Base-by-base conservation (phyloP, 2,113 vertebrate genomes). In the Chrysemys picta region DNA sequence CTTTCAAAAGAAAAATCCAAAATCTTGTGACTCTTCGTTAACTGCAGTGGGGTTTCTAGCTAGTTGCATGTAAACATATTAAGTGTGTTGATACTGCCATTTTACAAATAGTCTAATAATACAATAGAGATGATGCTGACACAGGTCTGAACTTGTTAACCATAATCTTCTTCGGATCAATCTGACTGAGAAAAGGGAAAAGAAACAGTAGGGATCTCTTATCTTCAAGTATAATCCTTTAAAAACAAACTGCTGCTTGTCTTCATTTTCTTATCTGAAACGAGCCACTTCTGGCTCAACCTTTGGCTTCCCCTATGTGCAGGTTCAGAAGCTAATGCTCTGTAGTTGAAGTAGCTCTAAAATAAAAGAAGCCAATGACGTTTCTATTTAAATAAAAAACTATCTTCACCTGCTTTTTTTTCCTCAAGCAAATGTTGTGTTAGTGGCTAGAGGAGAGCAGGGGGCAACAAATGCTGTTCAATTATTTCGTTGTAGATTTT, bases 101-200 rank as follows among this genome's bases (percentile, higher is more conserved):
- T 84, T 84, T n/a, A 17, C 59, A 65, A 62, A 3, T 31, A 42
- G 35, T 5, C 5, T 12, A 53, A 84, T 47, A 16, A 0, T 49
- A 17, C 8, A 4, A 5, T 62, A 27, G 14, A 0, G 19, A 0
- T 2, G 53, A 1, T 6, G 75, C 31, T 13, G 59, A 0, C 6
- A 49, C 84, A 14, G 54, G 11, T 35, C 80, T 5, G 29, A 27
- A 52, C 42, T 79, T 52, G 76, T 42, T 76, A 38, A 82, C 53
- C 17, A 52, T 4, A 62, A 1, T 65, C 47, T 22, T n/a, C 22
- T 53, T 38, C n/a, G 0, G 4, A 17, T 6, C 52, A 80, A 4
- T 8, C 31, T 2, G 17, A 47, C 42, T 38, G 56, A 12, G 54
- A n/a, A 84, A 78, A 7, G 31, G 4, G 49, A 10, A 81, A 11